Evolutionary conservation across 2,113 vertebrate genomes (phyloP).

Genomic region (Oceanites oceanicus): DNA sequence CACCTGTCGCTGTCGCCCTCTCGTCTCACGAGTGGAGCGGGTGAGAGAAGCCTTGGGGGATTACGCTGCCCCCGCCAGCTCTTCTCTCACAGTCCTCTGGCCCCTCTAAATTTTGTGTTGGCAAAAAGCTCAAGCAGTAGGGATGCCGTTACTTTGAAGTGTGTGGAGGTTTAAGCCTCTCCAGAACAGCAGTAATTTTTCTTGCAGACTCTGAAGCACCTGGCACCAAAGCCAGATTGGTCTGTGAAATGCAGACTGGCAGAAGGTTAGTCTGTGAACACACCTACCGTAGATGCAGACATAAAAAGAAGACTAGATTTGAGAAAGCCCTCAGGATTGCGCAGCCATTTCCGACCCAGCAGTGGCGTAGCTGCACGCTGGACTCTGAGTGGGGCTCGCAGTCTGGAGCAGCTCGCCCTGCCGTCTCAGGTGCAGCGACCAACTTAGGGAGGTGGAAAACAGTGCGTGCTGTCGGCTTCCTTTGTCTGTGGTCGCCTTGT

Average conservation of each 20-base stretch:
- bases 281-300: accelerated
- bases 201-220: not conserved
- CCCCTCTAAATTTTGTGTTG: not conserved
- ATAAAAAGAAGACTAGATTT: not conserved
- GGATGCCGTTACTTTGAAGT: not conserved
- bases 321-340: accelerated
- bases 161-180: not conserved
- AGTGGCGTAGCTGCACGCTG: accelerated
- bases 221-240: not conserved
- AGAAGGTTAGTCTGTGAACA: not conserved
- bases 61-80: not conserved
- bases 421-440: not conserved
- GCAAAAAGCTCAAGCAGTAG: not conserved
- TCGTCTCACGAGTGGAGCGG: not conserved
- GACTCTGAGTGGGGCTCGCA: accelerated
- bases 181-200: not conserved
- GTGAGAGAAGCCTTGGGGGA: not conserved
- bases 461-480: no score
- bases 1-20: slow-evolving; percentile 58
- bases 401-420: not conserved
- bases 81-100: not conserved
- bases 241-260: not conserved
- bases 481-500: accelerated
- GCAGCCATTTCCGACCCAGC: accelerated
- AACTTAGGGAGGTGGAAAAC: not conserved